Base-by-base conservation (phyloP, 1,140 invertebrate genomes). In the Leptonema lineaticorne region DNA sequence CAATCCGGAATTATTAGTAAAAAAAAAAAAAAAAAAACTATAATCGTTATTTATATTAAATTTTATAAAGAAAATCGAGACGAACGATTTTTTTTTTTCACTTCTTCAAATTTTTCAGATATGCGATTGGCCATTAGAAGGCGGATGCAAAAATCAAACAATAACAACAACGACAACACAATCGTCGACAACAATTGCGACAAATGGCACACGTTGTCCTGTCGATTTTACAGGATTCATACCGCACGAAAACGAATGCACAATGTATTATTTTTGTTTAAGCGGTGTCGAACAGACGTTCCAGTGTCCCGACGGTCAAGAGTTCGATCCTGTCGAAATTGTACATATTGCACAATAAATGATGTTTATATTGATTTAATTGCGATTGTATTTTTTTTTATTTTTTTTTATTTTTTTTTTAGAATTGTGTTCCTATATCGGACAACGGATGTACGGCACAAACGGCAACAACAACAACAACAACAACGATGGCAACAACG, bases 241-340 rank as follows among this genome's bases (percentile, higher is more conserved):
- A 8, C 50, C 50, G 6, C 57, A 60, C 33, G 22, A 26, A 4
- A 33, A 11, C 29, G 57, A 60, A 24, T 60, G 57, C 28, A 60
- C 57, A 18, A 60, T 33, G n/a, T 60, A 33, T 14, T 60, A 37
- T 30, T 16, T 28, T 20, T 60, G 57, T 14, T n/a, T 28, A 24
- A 41, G 26, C 24, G 29, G 16, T 20, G n/a, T 37, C 2, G 4
- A 30, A 3, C 22, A 33, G 26, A 11, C 11, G 16, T 20, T 28
- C 5, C n/a, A 60, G 9, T 60, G 57, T 24, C n/a, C 4, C 6
- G 57, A 60, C 4, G 57, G 57, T 33, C 29, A 60, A 18, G n/a
- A 60, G 11, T 60, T 60, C 28, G 33, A 41, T 16, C 26, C 50
- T n/a, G n/a, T n/a, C 8, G 33, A 41, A 41, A 41, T 33, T 16